Evolutionary conservation across 2,797 vertebrate species (phyloP).

Genomic region (Rhabdomys pumilio): DNA sequence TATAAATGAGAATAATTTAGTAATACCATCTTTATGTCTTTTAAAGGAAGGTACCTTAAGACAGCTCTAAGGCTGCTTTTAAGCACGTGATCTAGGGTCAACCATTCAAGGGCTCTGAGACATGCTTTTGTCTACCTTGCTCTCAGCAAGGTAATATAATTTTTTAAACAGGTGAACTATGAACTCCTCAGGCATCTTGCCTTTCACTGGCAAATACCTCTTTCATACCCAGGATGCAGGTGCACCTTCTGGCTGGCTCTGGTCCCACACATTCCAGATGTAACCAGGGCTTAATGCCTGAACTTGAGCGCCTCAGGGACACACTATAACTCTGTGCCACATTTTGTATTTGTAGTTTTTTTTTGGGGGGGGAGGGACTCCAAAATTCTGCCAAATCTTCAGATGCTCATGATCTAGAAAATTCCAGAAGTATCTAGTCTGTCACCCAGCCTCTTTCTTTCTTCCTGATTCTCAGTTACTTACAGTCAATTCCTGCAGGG

Average conservation of each 20-base stretch:
- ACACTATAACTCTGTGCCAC: not conserved
- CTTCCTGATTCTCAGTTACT: not conserved
- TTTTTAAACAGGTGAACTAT: not conserved
- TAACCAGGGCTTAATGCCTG: not conserved
- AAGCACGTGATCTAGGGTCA: not conserved
- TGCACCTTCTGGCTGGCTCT: not conserved
- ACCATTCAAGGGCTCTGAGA: not conserved
- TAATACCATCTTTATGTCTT: conserved; percentile 13
- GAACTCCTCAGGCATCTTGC: not conserved
- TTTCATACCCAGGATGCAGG: not conserved
- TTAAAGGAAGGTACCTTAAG: not conserved
- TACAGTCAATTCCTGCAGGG: no score
- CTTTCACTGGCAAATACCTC: not conserved
- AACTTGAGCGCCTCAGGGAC: not conserved
- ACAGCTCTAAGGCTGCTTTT: not conserved
- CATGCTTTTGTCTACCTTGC: not conserved
- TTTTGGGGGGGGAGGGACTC: not conserved
- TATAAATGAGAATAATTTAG: conserved; percentile 3
- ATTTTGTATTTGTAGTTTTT: conserved; percentile 48
- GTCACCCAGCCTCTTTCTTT: not conserved
- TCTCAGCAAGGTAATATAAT: not conserved
- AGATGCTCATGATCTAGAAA: not conserved
- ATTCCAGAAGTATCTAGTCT: not conserved
- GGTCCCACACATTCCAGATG: not conserved
- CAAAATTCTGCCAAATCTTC: conserved; percentile 32